Conservation (phyloP, 2,113 vertebrate species). For the Eidolon helvum region DNA sequence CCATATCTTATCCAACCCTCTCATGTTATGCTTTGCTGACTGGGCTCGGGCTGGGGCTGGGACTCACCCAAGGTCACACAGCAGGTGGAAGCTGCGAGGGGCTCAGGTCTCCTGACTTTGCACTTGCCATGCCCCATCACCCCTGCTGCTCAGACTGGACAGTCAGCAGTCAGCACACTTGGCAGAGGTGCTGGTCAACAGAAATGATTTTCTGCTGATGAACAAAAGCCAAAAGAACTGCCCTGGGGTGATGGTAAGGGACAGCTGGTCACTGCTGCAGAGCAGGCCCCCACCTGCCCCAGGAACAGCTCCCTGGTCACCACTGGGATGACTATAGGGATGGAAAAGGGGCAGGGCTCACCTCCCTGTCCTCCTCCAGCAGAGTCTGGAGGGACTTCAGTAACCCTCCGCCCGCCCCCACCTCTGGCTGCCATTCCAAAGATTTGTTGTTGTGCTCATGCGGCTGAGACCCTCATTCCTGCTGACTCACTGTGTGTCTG, state of each 20-base stretch:
- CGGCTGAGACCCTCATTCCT: neutral
- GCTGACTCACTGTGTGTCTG: neutral
- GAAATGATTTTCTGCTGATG: neutral
- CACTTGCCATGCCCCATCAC: neutral
- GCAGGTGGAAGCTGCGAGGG: neutral
- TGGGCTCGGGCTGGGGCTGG: neutral
- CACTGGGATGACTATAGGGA: neutral
- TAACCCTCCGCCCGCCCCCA: too few species aligned
- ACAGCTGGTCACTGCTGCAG: neutral
- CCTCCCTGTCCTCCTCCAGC: neutral
- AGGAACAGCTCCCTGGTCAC: neutral
- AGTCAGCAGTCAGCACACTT: neutral
- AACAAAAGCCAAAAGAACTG: neutral
- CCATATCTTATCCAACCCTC: rapidly evolving
- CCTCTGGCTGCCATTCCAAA: neutral
- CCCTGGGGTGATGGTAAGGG: neutral
- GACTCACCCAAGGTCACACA: neutral
- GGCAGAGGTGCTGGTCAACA: neutral
- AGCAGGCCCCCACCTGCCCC: neutral
- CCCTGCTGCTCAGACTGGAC: neutral
- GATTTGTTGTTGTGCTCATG: neutral
- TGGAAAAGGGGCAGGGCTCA: neutral
- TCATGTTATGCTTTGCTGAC: neutral
- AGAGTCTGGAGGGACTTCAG: neutral
- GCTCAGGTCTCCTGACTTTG: neutral